Percentiles rank a stretch among this genome's conserved stretches.
Evolutionary conservation across 2,888 invertebrate species (phyloP).

Genomic region (Hyles lineata): DNA sequence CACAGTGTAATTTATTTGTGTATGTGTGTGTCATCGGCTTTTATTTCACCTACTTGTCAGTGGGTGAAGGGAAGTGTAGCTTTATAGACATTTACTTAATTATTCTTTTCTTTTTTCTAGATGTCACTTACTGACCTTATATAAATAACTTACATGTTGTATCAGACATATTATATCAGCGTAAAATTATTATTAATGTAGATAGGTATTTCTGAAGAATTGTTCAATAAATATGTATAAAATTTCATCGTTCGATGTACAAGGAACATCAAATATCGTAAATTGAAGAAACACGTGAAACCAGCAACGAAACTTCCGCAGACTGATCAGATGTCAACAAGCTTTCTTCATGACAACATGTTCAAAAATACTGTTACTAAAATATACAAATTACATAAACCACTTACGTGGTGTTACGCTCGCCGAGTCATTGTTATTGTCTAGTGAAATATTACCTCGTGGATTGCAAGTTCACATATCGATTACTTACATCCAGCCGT

Average conservation of each 20-base stretch:
- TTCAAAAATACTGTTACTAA: background rate
- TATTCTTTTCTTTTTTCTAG: background rate
- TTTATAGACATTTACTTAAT: slow-evolving; percentile 6
- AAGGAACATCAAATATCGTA: background rate
- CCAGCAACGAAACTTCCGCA: background rate
- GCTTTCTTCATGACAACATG: background rate
- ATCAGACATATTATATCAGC: too few relatives aligned
- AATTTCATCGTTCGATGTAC: too few relatives aligned
- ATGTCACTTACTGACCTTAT: too few relatives aligned
- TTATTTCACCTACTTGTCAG: background rate
- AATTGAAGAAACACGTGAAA: background rate
- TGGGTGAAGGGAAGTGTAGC: background rate
- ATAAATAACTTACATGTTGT: too few relatives aligned
- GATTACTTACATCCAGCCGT: slow-evolving; percentile 20
- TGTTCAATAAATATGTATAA: too few relatives aligned
- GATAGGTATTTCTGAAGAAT: too few relatives aligned
- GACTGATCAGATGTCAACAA: background rate
- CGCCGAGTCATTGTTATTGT: slow-evolving; percentile 7
- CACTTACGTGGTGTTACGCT: slow-evolving; percentile 14
- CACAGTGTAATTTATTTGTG: background rate
- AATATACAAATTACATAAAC: slow-evolving; percentile 23
- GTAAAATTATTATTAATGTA: too few relatives aligned
- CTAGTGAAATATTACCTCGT: slow-evolving; percentile 20
- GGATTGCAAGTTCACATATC: slow-evolving; percentile 11
- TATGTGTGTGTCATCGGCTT: background rate